Evolutionary conservation across 2,797 vertebrate genomes (phyloP), one percentile per base, ranked within the genome.

Genomic region (Parotocinclus haroldoi): DNA sequence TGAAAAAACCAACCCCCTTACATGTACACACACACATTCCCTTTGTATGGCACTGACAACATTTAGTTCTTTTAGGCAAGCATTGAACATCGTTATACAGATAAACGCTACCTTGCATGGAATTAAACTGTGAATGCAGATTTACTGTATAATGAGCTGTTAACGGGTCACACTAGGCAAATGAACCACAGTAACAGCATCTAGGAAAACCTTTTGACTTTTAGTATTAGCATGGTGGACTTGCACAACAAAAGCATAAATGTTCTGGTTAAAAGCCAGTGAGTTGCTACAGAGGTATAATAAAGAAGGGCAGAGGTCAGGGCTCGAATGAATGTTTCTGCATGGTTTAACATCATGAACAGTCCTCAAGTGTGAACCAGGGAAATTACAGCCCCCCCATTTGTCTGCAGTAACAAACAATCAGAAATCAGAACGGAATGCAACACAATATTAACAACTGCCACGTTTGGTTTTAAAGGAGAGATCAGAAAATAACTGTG

Each of bases 341-440:
- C 9, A 37, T 17, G 39, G 52, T 58, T 54, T 63, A 70, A 60
- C 46, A 57, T 7, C 45, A 40, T 52, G 27, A 67, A 58, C 54
- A 63, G 38, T 63, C 14, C 45, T 54, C 8, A 53, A 70, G 53
- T 61, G 56, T 27, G 27, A 27, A 27, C 19, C 38, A 39, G 19
- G 67, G 27, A 75, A 78, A 77, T 71, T 63, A 60, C 57, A 67
- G 67, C 71, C 60, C 55, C 60, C 55, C 42, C 59, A 69, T 70
- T 58, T 61, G 56, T 72, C 63, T 57, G 68, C 53, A 51, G 60
- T 70, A 74, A 52, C 74, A 70, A 75, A 78, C 77, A 74, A 68
- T 44, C 75, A n/a, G n/a, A 27, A 74, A 71, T 63, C 63, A 74
- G 66, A 39, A 63, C 9, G 69, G 69, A 79, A 81, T 79, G 73